Base-by-base conservation (phyloP, 2,113 vertebrate genomes). In the Sardina pilchardus region DNA sequence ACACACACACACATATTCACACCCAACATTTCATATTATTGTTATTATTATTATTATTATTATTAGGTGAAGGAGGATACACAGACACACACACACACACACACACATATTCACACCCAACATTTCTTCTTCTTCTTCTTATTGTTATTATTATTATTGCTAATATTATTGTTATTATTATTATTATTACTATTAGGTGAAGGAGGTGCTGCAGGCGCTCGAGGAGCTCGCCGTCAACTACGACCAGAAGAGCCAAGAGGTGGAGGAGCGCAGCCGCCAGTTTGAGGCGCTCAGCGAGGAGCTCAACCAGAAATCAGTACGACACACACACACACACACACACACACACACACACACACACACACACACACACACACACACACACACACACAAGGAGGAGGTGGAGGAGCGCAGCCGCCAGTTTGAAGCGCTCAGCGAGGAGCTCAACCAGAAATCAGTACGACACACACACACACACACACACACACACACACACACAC, bases 141-240 rank as follows among this genome's bases (percentile, higher is more conserved):
- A n/a, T n/a, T n/a, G n/a, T n/a, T n/a, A n/a, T n/a, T n/a, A n/a
- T n/a, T n/a, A n/a, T n/a, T n/a, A n/a, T n/a, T n/a, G n/a, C n/a
- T n/a, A n/a, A n/a, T n/a, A n/a, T n/a, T n/a, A n/a, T n/a, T n/a
- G n/a, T n/a, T n/a, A n/a, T n/a, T n/a, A n/a, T n/a, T n/a, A n/a
- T n/a, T n/a, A n/a, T n/a, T n/a, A n/a, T n/a, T n/a, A n/a, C n/a
- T n/a, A n/a, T n/a, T n/a, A n/a, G n/a, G n/a, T n/a, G n/a, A n/a
- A 99, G 92, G 98, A 99, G 93, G 98, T 99, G 84, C 93, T 99
- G 85, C 98, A 99, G 91, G 98, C 98, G 7, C 94, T 99, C 87
- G 98, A 99, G 92, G 98, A 99, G 88, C 95, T 99, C 86, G 98
- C 98, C n/a, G 95, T 99, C 88, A 99, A 99, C 94, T 99, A 99